Percentiles rank a stretch among this genome's conserved stretches.
Evolutionary conservation across 2,888 invertebrate species (phyloP).

Genomic region (Trichogramma evanescens): DNA sequence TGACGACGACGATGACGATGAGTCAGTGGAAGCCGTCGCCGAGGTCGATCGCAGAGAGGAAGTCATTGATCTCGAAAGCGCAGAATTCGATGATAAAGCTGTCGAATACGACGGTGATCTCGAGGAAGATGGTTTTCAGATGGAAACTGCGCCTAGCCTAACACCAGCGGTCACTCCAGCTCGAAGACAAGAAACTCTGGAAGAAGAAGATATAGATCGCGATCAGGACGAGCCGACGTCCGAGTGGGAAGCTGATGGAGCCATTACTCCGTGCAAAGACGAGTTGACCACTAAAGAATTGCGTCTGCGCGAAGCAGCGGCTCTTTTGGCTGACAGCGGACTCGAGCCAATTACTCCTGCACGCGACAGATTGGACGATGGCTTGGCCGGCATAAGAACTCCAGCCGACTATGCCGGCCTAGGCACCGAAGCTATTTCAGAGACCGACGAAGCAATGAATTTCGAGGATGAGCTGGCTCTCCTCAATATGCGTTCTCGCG

Average conservation of each 20-base stretch:
- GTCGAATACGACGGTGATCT: slow-evolving; percentile 1
- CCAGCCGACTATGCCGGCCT: slow-evolving; percentile 44
- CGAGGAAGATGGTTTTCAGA: slow-evolving; percentile 13
- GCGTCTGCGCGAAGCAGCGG: slow-evolving; percentile 11
- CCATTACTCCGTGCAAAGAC: slow-evolving; percentile 43
- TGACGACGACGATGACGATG: slow-evolving; percentile 3
- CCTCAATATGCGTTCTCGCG: slow-evolving; percentile 38
- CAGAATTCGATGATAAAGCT: slow-evolving; percentile 14
- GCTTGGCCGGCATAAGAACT: slow-evolving; percentile 44
- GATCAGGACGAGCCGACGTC: neutral
- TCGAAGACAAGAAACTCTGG: neutral
- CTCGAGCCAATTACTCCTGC: slow-evolving; percentile 44
- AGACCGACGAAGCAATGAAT: slow-evolving; percentile 45
- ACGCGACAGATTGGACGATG: slow-evolving; percentile 36
- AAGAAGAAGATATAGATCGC: neutral
- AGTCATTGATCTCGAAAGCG: slow-evolving; percentile 13
- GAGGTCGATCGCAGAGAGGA: slow-evolving; percentile 1
- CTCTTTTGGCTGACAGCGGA: slow-evolving; percentile 34
- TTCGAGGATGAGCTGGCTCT: slow-evolving; percentile 45
- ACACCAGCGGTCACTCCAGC: neutral
- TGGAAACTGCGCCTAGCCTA: neutral
- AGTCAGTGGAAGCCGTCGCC: slow-evolving; percentile 4
- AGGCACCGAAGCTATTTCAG: slow-evolving; percentile 48
- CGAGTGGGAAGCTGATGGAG: slow-evolving; percentile 44
- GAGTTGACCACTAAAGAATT: slow-evolving; percentile 27